Percentiles rank a stretch among this genome's conserved stretches.
Conservation (phyloP, 2,888 invertebrate species). For the Plagodis pulveraria region DNA sequence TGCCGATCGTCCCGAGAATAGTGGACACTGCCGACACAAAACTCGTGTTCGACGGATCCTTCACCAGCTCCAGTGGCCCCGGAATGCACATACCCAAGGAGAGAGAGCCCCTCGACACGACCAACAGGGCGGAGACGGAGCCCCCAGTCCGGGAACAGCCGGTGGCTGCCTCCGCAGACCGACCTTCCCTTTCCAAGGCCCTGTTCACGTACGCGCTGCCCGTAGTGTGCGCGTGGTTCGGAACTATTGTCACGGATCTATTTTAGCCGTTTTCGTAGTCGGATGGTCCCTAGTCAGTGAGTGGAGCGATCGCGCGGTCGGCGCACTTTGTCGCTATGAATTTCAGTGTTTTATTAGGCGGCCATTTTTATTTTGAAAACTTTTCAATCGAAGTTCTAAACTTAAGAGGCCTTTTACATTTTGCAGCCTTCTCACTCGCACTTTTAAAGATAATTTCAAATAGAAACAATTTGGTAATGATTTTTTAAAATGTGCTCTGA, state of each 20-base stretch:
- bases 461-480: too few relatives aligned
- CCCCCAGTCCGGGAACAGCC: conserved; percentile 52
- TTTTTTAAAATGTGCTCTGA: too few relatives aligned
- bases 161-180: conserved; percentile 63
- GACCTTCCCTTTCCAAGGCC: conserved; percentile 85
- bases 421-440: too few relatives aligned
- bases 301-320: conserved; percentile 39
- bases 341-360: too few relatives aligned
- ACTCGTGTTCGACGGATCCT: conserved; percentile 56
- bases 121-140: neutral
- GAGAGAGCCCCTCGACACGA: neutral
- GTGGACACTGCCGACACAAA: conserved; percentile 55
- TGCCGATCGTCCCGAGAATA: conserved; percentile 58
- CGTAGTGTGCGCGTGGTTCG: conserved; percentile 94
- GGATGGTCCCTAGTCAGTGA: conserved; percentile 68
- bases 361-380: too few relatives aligned
- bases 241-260: conserved; percentile 91
- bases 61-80: conserved; percentile 33
- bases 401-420: too few relatives aligned
- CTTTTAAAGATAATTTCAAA: too few relatives aligned
- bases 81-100: conserved; percentile 21
- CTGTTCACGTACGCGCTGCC: conserved; percentile 91
- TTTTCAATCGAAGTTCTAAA: too few relatives aligned
- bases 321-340: conserved; percentile 2
- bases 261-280: conserved; percentile 80